Conservation (phyloP, 1,140 invertebrate genomes). For the Ceratosolen solmsi region DNA sequence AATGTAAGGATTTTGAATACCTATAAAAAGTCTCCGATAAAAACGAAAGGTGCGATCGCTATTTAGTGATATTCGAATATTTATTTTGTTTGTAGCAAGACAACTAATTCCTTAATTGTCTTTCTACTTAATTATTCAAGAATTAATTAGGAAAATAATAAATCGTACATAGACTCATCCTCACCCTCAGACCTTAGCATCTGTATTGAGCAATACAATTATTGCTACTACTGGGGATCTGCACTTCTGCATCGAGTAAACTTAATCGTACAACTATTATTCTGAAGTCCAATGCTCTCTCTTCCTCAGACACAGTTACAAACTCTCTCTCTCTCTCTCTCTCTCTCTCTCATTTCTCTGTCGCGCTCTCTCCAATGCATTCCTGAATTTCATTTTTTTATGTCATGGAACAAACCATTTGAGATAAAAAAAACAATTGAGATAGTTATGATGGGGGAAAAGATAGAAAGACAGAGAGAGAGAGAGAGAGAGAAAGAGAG, state of each 20-base stretch:
- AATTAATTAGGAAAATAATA: too few species aligned
- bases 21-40: too few species aligned
- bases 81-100: too few species aligned
- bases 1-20: too few species aligned
- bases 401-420: not conserved
- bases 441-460: too few species aligned
- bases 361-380: not conserved
- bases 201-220: too few species aligned
- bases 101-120: too few species aligned
- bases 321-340: not conserved
- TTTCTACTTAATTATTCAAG: too few species aligned
- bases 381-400: conserved; percentile 27
- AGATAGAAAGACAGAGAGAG: not conserved
- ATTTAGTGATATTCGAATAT: too few species aligned
- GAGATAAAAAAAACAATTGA: not conserved
- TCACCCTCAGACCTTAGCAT: too few species aligned
- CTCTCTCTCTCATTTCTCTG: not conserved
- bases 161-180: too few species aligned
- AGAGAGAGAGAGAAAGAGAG: not conserved
- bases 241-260: not conserved
- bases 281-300: not conserved
- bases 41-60: too few species aligned
- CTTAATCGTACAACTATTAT: conserved; percentile 29
- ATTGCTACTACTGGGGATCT: not conserved
- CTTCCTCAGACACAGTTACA: not conserved